Conservation (phyloP, 1,140 invertebrate genomes). For the Aradophagus sp. region DNA sequence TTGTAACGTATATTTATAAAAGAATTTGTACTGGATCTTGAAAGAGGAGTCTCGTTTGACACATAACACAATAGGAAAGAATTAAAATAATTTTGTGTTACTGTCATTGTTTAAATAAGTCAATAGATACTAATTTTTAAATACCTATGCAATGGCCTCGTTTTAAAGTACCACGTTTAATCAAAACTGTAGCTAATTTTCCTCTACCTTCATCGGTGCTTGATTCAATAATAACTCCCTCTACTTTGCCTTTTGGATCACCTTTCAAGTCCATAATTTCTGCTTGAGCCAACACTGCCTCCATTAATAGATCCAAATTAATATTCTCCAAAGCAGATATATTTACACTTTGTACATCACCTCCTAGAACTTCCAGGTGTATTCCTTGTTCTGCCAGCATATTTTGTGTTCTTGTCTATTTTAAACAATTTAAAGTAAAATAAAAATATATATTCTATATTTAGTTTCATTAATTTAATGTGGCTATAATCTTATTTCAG, state of each 20-base stretch:
- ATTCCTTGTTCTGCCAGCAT: slow-evolving; percentile 87
- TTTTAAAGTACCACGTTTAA: slow-evolving; percentile 92
- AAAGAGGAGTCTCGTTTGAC: too few relatives aligned
- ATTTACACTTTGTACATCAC: slow-evolving; percentile 92
- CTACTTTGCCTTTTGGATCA: slow-evolving; percentile 88
- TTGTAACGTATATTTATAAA: too few relatives aligned
- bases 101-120: not conserved
- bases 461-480: too few relatives aligned
- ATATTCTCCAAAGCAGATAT: slow-evolving; percentile 92
- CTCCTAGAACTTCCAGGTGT: slow-evolving; percentile 90
- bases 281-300: slow-evolving; percentile 89
- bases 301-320: slow-evolving; percentile 87
- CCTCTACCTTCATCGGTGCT: slow-evolving; percentile 83
- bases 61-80: too few relatives aligned
- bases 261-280: slow-evolving; percentile 91
- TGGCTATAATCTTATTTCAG: too few relatives aligned
- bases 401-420: slow-evolving; percentile 83
- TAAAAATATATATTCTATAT: too few relatives aligned
- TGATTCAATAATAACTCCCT: slow-evolving; percentile 94
- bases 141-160: slow-evolving; percentile 83
- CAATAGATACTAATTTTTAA: not conserved
- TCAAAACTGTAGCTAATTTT: slow-evolving; percentile 90
- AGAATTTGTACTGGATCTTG: too few relatives aligned
- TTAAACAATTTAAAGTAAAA: too few relatives aligned
- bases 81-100: too few relatives aligned